These are phyloP conservation scores for Panulirus ornatus DNA, from an alignment of 1,140 invertebrate genomes.

Conservation along the genomic window DNA sequence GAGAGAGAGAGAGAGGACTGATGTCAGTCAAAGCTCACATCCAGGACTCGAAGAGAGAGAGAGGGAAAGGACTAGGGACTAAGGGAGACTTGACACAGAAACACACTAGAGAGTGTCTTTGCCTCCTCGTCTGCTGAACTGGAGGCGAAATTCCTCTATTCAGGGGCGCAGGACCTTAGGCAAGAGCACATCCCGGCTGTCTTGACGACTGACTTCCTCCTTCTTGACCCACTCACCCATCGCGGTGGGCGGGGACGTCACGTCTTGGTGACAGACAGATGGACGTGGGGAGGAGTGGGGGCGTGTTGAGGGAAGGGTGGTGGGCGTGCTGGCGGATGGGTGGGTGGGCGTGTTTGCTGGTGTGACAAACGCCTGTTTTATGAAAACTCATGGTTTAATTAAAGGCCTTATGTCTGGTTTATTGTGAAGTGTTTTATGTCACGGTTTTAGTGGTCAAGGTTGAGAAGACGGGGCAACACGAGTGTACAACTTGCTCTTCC, in stretches of 20 bases:
- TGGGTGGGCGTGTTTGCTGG: neutral
- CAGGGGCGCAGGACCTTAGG: too few species aligned
- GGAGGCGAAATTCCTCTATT: neutral
- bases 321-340: neutral
- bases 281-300: neutral
- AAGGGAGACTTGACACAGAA: neutral
- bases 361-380: too few species aligned
- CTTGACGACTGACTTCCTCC: too few species aligned
- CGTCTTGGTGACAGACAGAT: slow-evolving; percentile 35
- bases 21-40: neutral
- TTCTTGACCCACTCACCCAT: neutral
- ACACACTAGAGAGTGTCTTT: too few species aligned
- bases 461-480: too few species aligned
- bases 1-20: slow-evolving; percentile 1
- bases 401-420: too few species aligned
- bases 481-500: too few species aligned
- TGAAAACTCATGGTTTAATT: too few species aligned
- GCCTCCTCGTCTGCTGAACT: neutral
- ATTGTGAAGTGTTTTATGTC: too few species aligned
- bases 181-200: too few species aligned
- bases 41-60: neutral
- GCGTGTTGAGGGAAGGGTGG: neutral
- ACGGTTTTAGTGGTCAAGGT: neutral
- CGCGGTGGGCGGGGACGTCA: slow-evolving; percentile 39
- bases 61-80: neutral